Evolutionary conservation across 2,113 vertebrate genomes (phyloP).

Genomic region (Circaetus cinerascens): DNA sequence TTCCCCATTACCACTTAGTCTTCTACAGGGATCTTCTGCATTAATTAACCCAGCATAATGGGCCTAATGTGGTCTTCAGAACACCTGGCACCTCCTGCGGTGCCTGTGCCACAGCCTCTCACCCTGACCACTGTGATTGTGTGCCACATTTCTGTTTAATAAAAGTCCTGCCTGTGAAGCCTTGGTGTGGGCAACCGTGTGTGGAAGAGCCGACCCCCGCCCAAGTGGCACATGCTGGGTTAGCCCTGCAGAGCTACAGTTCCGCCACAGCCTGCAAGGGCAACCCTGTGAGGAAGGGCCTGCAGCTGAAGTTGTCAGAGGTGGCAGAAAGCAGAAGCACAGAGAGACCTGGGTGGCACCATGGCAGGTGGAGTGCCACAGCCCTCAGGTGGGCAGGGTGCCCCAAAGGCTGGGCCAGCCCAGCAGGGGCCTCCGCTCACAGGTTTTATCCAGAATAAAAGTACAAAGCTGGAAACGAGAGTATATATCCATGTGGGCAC

Average conservation of each 20-base stretch:
- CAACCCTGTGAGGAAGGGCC: rapidly evolving
- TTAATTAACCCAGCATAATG: background rate
- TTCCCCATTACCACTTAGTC: background rate
- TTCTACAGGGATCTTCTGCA: background rate
- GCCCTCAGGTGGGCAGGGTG: rapidly evolving
- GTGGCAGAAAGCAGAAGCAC: background rate
- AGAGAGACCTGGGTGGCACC: rapidly evolving
- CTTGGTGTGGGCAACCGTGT: too few species aligned
- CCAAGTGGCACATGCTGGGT: rapidly evolving
- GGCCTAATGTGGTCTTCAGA: background rate
- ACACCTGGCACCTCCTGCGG: background rate
- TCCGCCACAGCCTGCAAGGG: background rate
- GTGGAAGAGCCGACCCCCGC: background rate
- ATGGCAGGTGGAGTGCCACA: rapidly evolving
- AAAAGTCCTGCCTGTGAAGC: background rate
- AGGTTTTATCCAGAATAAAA: background rate
- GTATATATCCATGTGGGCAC: background rate
- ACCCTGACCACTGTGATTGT: background rate
- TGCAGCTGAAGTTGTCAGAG: background rate
- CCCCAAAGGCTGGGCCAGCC: background rate
- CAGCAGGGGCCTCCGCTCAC: background rate
- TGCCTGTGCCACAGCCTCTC: background rate
- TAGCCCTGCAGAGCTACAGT: background rate
- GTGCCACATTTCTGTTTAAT: rapidly evolving
- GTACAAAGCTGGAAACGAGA: background rate